phyloP scores from a whole-genome alignment of 2,888 invertebrate genomes.

The Pollenia amentaria region DNA sequence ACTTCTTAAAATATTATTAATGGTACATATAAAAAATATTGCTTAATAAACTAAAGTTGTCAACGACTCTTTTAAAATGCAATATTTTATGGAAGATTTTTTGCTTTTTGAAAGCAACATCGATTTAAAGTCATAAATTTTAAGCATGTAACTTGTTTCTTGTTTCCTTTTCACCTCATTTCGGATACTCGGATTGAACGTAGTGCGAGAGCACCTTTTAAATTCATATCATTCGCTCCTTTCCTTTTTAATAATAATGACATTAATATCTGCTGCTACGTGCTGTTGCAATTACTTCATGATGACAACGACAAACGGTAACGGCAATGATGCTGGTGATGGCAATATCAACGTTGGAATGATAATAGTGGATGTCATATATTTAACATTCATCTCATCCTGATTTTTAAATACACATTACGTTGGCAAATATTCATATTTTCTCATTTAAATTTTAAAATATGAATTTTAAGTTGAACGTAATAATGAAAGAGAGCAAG shows the following conservation, averaged over 20 bases:
- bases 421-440: conserved; percentile 40
- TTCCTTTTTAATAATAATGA: conserved; percentile 71
- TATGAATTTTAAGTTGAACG: conserved; percentile 9
- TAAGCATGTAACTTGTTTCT: conserved; percentile 44
- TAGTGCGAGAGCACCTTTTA: conserved; percentile 47
- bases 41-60: conserved; percentile 38
- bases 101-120: conserved; percentile 26
- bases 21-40: conserved; percentile 18
- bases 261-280: conserved; percentile 71
- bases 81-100: conserved; percentile 46
- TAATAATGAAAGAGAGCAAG: not conserved
- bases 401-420: conserved; percentile 48
- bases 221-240: conserved; percentile 65
- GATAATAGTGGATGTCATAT: conserved; percentile 1
- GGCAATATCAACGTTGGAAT: conserved; percentile 32
- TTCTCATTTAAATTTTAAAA: conserved; percentile 45
- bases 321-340: conserved; percentile 23
- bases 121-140: conserved; percentile 63
- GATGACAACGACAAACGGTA: conserved; percentile 5
- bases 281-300: conserved; percentile 66
- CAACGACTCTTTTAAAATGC: conserved; percentile 53
- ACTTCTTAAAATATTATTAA: conserved; percentile 5
- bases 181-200: not conserved
- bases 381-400: conserved; percentile 37
- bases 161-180: conserved; percentile 44